These are phyloP conservation scores for Mastacembelus armatus DNA, from an alignment of 2,797 vertebrate genomes.

Conservation along the genomic window DNA sequence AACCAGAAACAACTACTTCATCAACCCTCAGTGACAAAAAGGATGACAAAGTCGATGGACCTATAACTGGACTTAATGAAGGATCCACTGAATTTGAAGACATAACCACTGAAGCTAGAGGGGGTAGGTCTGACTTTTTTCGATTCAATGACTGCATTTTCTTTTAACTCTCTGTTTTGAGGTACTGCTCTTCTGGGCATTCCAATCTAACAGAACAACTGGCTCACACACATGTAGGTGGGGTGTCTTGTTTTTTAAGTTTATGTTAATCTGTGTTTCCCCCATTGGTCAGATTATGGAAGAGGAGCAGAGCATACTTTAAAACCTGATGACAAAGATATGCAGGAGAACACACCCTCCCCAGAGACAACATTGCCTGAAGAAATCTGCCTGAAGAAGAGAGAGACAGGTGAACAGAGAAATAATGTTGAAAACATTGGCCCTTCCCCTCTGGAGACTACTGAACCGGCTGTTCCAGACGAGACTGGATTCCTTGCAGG, in stretches of 20 bases:
- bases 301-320: not conserved
- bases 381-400: not conserved
- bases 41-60: not conserved
- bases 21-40: accelerated
- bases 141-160: not conserved
- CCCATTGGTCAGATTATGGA: conserved; percentile 15
- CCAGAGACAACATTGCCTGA: not conserved
- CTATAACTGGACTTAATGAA: accelerated
- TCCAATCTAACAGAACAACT: not conserved
- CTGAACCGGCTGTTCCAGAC: not conserved
- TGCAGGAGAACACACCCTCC: not conserved
- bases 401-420: not conserved
- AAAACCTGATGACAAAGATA: not conserved
- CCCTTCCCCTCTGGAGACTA: not conserved
- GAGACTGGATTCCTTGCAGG: conserved; percentile 9
- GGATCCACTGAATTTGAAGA: accelerated
- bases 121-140: not conserved
- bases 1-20: not conserved
- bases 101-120: not conserved
- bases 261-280: not conserved
- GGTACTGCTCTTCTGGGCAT: not conserved
- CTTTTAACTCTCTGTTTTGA: not conserved
- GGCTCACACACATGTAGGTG: not conserved
- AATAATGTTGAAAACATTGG: conserved; percentile 28
- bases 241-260: not conserved